Percentiles rank a stretch among this genome's conserved stretches.
Evolutionary conservation across 2,888 invertebrate genomes (phyloP).

Genomic region (Volucella inflata): DNA sequence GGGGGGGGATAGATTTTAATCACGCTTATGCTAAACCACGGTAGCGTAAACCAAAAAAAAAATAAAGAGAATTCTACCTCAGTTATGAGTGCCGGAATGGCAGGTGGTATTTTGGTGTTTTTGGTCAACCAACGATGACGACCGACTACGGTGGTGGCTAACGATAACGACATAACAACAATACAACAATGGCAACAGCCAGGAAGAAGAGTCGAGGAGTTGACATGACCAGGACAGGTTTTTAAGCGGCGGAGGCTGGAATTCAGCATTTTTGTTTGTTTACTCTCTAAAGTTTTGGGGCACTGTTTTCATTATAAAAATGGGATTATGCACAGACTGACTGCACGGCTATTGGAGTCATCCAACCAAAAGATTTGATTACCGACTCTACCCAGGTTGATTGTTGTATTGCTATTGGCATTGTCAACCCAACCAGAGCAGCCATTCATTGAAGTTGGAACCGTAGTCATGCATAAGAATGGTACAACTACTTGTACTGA

Average conservation of each 20-base stretch:
- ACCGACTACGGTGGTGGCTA: conserved; percentile 22
- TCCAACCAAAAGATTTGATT: conserved; percentile 68
- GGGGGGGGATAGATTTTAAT: conserved; percentile 65
- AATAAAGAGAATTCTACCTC: conserved; percentile 24
- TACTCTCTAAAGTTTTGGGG: conserved; percentile 2
- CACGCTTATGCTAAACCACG: conserved; percentile 70
- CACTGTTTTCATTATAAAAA: conserved; percentile 40
- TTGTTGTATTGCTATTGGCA: conserved; percentile 65
- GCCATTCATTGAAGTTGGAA: too few relatives aligned
- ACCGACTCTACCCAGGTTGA: conserved; percentile 35
- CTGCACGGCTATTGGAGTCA: conserved; percentile 44
- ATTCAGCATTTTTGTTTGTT: conserved; percentile 12
- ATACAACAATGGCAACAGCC: conserved; percentile 2
- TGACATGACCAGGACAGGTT: conserved; percentile 26
- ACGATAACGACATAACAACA: conserved; percentile 35
- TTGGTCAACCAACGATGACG: conserved; percentile 70
- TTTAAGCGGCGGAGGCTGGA: conserved; percentile 35
- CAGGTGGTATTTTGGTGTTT: conserved; percentile 63
- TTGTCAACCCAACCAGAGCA: conserved; percentile 23
- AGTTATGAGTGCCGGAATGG: conserved; percentile 49
- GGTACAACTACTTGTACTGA: too few relatives aligned
- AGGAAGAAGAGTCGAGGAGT: conserved; percentile 3
- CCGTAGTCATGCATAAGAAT: too few relatives aligned
- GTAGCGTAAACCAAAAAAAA: conserved; percentile 45
- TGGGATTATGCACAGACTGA: conserved; percentile 25